These are phyloP conservation scores for Labroides dimidiatus DNA, from an alignment of 2,797 vertebrate species.

Conservation along the genomic window DNA sequence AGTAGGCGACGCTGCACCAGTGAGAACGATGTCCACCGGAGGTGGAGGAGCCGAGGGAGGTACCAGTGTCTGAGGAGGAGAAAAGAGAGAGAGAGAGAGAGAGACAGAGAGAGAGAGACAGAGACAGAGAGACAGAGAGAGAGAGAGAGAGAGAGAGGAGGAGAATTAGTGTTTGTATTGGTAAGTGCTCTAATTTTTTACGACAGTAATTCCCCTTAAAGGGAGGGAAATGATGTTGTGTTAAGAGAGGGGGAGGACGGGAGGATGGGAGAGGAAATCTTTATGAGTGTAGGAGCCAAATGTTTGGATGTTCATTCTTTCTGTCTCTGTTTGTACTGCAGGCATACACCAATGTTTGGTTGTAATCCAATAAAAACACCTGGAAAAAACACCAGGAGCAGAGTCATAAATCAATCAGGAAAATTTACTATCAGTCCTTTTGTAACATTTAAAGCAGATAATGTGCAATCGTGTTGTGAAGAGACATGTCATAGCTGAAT, in stretches of 20 bases:
- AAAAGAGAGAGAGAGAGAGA: conserved; percentile 30
- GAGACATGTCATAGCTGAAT: background rate
- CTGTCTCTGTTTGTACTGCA: conserved; percentile 6
- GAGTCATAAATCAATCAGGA: background rate
- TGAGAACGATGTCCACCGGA: conserved; percentile 85
- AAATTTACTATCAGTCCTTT: background rate
- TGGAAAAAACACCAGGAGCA: background rate
- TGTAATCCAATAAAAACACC: background rate
- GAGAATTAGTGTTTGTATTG: conserved; percentile 24
- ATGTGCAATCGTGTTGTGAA: background rate
- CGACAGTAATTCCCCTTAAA: conserved; percentile 9
- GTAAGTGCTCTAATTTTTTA: conserved; percentile 12
- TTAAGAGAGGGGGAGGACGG: conserved; percentile 8
- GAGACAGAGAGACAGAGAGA: conserved; percentile 32
- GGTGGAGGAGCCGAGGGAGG: conserved; percentile 89
- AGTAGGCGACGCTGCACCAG: conserved; percentile 99
- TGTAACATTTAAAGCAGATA: background rate
- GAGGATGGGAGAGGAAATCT: conserved; percentile 20
- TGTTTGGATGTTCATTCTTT: conserved; percentile 4
- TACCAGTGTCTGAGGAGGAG: conserved; percentile 88
- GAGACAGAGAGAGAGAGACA: conserved; percentile 32
- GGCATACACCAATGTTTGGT: background rate
- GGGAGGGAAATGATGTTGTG: conserved; percentile 15
- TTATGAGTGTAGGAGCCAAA: conserved; percentile 1
- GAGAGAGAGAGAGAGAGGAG: conserved; percentile 28